phyloP scores from a whole-genome alignment of 2,888 invertebrate species.

The Idaea aversata region DNA sequence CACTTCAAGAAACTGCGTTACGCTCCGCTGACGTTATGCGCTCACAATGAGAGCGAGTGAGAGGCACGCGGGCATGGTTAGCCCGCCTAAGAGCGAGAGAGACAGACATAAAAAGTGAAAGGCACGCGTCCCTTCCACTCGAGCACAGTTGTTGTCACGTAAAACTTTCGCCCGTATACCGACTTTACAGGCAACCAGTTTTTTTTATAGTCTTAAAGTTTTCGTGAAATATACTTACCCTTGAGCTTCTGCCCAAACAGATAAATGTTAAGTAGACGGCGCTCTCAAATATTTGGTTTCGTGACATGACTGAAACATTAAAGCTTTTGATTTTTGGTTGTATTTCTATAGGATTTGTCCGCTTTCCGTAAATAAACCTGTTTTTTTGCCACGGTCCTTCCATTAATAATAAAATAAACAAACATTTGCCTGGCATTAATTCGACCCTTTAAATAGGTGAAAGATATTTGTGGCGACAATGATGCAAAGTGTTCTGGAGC shows the following conservation, averaged over 20 bases:
- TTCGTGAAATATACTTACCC: not conserved
- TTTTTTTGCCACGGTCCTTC: not conserved
- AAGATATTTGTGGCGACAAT: conserved; percentile 29
- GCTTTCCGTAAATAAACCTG: not conserved
- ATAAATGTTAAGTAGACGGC: not conserved
- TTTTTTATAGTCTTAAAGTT: not conserved
- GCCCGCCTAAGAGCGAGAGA: too few species aligned
- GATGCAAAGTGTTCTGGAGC: conserved; percentile 27
- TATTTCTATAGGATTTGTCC: not conserved
- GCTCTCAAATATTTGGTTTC: not conserved
- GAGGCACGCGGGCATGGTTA: too few species aligned
- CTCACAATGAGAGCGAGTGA: too few species aligned
- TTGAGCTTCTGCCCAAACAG: not conserved
- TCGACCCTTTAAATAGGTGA: conserved; percentile 8
- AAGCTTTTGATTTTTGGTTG: not conserved
- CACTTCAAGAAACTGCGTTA: too few species aligned
- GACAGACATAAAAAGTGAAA: too few species aligned
- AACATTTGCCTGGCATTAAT: conserved; percentile 7
- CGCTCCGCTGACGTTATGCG: too few species aligned
- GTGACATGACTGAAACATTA: conserved; percentile 1
- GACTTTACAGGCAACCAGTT: too few species aligned
- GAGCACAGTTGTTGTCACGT: too few species aligned
- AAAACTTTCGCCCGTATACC: too few species aligned
- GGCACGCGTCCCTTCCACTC: too few species aligned
- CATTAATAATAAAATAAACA: conserved; percentile 1